Evolutionary conservation across 1,140 invertebrate species (phyloP).

Genomic region (Wasmannia auropunctata): DNA sequence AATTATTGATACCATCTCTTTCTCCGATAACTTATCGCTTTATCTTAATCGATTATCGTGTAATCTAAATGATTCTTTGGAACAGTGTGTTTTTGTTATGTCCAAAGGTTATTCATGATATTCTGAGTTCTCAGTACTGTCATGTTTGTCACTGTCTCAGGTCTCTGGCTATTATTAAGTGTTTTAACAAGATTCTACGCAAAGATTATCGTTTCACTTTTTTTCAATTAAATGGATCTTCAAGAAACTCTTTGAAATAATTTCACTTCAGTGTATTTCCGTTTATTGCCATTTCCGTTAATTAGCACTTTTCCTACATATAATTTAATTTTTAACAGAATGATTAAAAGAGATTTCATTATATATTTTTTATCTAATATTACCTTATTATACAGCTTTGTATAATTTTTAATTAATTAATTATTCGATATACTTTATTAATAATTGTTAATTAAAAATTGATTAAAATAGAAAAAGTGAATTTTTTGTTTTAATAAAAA

Average conservation of each 20-base stretch:
- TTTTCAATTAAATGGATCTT: background rate
- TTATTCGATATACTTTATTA: background rate
- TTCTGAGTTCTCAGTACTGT: background rate
- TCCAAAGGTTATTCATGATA: background rate
- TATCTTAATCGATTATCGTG: slow-evolving; percentile 22
- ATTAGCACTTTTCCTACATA: background rate
- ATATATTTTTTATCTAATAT: background rate
- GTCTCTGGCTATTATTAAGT: slow-evolving; percentile 15
- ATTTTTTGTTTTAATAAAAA: background rate
- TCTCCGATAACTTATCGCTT: slow-evolving; percentile 43
- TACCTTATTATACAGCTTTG: background rate
- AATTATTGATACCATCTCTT: slow-evolving; percentile 5
- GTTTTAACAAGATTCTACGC: background rate
- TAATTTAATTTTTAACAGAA: slow-evolving; percentile 5
- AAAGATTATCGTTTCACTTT: background rate
- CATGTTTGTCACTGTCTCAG: background rate
- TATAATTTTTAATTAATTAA: background rate
- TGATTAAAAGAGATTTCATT: background rate
- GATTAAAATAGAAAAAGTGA: background rate
- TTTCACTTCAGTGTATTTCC: background rate
- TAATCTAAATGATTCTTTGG: background rate
- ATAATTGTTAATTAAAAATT: background rate
- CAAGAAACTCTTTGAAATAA: background rate
- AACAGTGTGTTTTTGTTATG: background rate
- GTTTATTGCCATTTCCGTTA: background rate